Evolutionary conservation across 2,888 invertebrate species (phyloP).

Genomic region (Polydrusus pterygomalis): DNA sequence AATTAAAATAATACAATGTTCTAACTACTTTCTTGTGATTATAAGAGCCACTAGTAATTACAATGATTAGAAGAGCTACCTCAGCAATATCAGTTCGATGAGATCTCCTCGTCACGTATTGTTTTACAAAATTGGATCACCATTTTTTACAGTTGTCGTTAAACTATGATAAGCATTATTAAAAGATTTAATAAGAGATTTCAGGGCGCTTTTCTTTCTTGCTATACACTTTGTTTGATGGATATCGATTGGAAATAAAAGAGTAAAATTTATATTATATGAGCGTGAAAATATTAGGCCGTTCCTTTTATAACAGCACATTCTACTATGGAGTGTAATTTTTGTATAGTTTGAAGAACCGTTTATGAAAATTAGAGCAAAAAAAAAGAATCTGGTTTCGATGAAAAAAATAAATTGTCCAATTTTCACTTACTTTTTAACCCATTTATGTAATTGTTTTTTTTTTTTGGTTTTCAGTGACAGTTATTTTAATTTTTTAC

Average conservation of each 20-base stretch:
- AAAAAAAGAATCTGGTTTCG: too few relatives aligned
- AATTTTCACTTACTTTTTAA: too few relatives aligned
- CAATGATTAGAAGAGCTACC: conserved; percentile 40
- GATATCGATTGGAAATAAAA: conserved; percentile 31
- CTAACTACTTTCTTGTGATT: conserved; percentile 33
- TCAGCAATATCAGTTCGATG: conserved; percentile 38
- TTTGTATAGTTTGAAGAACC: too few relatives aligned
- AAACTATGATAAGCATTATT: conserved; percentile 40
- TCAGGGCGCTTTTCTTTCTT: conserved; percentile 22
- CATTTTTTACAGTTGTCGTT: conserved; percentile 34
- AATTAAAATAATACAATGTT: conserved; percentile 29
- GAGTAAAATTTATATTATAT: conserved; percentile 12
- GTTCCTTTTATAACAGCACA: conserved; percentile 13
- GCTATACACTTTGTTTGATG: conserved; percentile 31
- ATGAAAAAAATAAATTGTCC: too few relatives aligned
- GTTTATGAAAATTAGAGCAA: too few relatives aligned
- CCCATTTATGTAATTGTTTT: too few relatives aligned
- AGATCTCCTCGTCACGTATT: conserved; percentile 43
- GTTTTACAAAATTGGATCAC: conserved; percentile 44
- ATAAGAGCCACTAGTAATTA: conserved; percentile 29
- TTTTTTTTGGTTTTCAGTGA: too few relatives aligned
- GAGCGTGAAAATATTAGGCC: conserved; percentile 17
- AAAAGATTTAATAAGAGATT: conserved; percentile 46
- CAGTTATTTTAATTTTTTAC: too few relatives aligned
- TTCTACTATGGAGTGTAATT: not conserved